These are phyloP conservation scores for Dendrophyllia cribrosa DNA, from an alignment of 64 coral and sea anemone species.

Conservation along the genomic window DNA sequence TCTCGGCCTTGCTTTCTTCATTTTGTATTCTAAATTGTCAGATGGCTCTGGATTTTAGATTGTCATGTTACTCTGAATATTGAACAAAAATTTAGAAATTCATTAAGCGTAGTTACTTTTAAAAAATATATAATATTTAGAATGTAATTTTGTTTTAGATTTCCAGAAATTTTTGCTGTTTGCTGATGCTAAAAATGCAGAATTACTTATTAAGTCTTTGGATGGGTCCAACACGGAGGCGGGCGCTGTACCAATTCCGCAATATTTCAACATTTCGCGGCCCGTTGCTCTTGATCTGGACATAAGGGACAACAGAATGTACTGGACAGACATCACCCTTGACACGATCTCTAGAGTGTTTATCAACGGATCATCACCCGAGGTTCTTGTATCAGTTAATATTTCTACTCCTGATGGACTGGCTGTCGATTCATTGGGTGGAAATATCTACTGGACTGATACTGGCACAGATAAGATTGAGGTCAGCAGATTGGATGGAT, in stretches of 20 bases:
- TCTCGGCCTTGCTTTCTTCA: too few species aligned
- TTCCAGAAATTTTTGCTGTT: conserved; percentile 34
- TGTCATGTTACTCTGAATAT: too few species aligned
- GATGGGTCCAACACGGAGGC: not conserved
- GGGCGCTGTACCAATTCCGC: not conserved
- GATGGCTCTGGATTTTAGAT: too few species aligned
- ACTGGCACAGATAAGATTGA: conserved; percentile 41
- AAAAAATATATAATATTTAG: too few species aligned
- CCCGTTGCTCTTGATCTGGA: conserved; percentile 50
- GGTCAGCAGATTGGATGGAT: conserved; percentile 61
- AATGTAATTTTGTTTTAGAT: not conserved
- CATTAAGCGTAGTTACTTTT: too few species aligned
- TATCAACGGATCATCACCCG: conserved; percentile 27
- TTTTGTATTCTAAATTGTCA: too few species aligned
- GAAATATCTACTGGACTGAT: conserved; percentile 87
- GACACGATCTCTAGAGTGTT: conserved; percentile 32
- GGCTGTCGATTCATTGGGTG: conserved; percentile 69
- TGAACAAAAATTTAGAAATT: too few species aligned
- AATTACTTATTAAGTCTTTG: conserved; percentile 24
- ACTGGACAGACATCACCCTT: conserved; percentile 61
- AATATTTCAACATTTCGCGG: not conserved
- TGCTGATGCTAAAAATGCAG: conserved; percentile 12
- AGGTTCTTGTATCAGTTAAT: conserved; percentile 21
- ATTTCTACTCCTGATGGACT: conserved; percentile 37
- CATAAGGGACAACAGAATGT: conserved; percentile 39